Conservation (phyloP, 2,888 invertebrate genomes). For the Brenthis daphne region DNA sequence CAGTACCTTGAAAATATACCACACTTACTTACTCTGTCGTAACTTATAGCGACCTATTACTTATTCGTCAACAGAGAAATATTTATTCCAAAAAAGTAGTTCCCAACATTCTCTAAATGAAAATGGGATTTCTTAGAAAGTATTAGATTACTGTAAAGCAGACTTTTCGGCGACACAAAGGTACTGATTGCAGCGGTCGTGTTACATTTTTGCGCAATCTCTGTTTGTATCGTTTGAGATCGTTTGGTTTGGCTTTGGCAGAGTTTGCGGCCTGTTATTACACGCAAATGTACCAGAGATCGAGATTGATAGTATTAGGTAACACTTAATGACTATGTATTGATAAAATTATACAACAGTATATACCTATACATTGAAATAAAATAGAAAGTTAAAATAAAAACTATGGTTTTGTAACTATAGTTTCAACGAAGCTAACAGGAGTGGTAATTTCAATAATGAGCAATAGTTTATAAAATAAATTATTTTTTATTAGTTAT, state of each 20-base stretch:
- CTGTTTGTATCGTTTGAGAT: slow-evolving; percentile 24
- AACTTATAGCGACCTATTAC: too few relatives aligned
- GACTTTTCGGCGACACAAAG: slow-evolving; percentile 37
- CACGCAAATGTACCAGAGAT: slow-evolving; percentile 10
- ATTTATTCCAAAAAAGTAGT: not conserved
- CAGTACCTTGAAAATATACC: too few relatives aligned
- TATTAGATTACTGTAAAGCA: slow-evolving; percentile 35
- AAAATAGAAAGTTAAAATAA: too few relatives aligned
- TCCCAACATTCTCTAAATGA: not conserved
- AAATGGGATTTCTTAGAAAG: slow-evolving; percentile 29
- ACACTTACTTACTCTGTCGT: too few relatives aligned
- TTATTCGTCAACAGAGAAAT: too few relatives aligned
- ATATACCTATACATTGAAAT: too few relatives aligned
- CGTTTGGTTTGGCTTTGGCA: not conserved
- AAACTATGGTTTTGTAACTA: too few relatives aligned
- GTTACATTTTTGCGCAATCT: slow-evolving; percentile 31
- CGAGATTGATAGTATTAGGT: slow-evolving; percentile 30
- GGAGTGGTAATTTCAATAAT: too few relatives aligned
- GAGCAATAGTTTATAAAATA: too few relatives aligned
- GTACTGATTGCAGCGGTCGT: slow-evolving; percentile 24
- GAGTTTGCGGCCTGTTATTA: slow-evolving; percentile 12
- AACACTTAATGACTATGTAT: slow-evolving; percentile 21
- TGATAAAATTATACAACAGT: not conserved
- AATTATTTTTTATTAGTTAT: too few relatives aligned
- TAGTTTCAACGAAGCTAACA: too few relatives aligned